These are phyloP conservation scores for Adelognathus sp. DNA, from an alignment of 2,888 invertebrate species.

Conservation along the genomic window DNA sequence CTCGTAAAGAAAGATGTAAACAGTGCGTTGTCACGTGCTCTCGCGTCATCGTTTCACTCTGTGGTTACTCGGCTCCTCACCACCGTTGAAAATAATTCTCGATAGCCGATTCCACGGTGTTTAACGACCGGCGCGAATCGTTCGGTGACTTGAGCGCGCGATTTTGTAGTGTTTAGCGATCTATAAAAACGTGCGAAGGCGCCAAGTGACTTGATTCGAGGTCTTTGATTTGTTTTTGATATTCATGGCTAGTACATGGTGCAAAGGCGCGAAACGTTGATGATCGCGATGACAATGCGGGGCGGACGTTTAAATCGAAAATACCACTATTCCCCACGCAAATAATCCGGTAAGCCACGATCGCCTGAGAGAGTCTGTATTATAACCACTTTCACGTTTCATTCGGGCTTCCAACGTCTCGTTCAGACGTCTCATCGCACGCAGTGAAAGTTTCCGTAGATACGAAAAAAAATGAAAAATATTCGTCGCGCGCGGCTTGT, in stretches of 20 bases:
- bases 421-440: background rate
- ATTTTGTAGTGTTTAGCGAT: no score
- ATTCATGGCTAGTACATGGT: no score
- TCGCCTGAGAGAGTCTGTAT: constrained; percentile 17
- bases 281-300: background rate
- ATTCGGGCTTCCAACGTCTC: constrained; percentile 48
- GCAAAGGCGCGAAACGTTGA: background rate
- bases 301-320: constrained; percentile 16
- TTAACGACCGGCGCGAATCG: constrained; percentile 10
- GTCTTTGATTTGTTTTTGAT: no score
- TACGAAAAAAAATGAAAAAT: constrained; percentile 45
- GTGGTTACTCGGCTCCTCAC: background rate
- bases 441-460: constrained; percentile 48
- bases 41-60: background rate
- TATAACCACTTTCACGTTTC: constrained; percentile 51
- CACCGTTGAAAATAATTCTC: background rate
- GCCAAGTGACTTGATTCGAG: no score
- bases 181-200: no score
- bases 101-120: background rate
- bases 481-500: background rate
- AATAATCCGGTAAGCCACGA: constrained; percentile 50
- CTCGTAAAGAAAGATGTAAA: background rate
- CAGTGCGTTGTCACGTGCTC: background rate
- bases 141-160: background rate
- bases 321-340: constrained; percentile 35